phyloP scores from a whole-genome alignment of 2,113 vertebrate genomes.

The Ctenomys sociabilis region DNA sequence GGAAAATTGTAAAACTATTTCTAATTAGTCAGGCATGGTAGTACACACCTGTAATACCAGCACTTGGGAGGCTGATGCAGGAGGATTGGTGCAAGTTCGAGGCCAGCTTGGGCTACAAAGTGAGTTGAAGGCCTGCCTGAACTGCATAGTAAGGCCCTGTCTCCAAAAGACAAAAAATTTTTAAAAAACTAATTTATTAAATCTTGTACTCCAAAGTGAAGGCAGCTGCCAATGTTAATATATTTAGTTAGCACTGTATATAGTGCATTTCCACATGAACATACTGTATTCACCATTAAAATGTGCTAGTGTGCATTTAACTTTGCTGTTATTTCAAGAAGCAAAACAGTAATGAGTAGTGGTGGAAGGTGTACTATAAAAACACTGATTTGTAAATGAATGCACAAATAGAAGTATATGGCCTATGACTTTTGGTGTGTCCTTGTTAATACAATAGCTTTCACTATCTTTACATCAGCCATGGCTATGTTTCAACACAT shows the following conservation, averaged over 20 bases:
- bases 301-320: not conserved
- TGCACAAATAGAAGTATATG: not conserved
- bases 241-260: not conserved
- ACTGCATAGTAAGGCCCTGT: no score
- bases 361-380: not conserved
- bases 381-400: not conserved
- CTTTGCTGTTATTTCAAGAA: not conserved
- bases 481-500: not conserved
- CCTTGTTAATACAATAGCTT: not conserved
- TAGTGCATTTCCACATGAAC: not conserved
- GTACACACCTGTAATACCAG: no score
- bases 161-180: no score
- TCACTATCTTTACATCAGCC: not conserved
- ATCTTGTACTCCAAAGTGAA: not conserved
- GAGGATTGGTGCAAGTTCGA: no score
- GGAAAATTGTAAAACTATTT: not conserved
- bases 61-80: no score
- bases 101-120: no score
- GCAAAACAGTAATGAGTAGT: not conserved
- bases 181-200: slow-evolving; percentile 3
- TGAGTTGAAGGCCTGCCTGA: no score
- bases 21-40: not conserved
- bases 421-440: not conserved
- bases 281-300: not conserved
- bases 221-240: not conserved